Evolutionary conservation across 2,797 vertebrate species (phyloP).

Genomic region (Labroides dimidiatus): DNA sequence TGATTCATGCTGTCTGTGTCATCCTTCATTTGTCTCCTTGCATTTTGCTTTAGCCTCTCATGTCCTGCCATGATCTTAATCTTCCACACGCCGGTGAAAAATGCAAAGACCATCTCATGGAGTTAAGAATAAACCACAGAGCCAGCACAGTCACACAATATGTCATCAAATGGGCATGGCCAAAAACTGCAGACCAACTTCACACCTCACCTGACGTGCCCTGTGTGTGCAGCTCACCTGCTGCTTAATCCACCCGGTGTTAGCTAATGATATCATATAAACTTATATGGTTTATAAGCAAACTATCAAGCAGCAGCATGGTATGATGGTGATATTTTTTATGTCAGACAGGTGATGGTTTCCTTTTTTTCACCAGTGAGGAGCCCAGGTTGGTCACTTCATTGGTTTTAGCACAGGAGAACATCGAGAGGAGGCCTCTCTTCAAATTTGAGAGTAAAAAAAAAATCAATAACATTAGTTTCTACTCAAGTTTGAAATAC

Average conservation of each 20-base stretch:
- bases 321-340: background rate
- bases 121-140: constrained; percentile 37
- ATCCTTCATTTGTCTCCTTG: constrained; percentile 70
- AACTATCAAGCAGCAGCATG: background rate
- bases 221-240: too few relatives aligned
- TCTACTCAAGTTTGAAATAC: background rate
- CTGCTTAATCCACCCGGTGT: background rate
- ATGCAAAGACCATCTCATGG: constrained; percentile 62
- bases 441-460: too few relatives aligned
- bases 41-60: constrained; percentile 69
- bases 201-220: background rate
- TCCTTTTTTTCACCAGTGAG: too few relatives aligned
- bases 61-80: constrained; percentile 59
- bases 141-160: constrained; percentile 35
- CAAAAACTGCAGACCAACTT: background rate
- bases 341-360: too few relatives aligned
- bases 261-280: too few relatives aligned
- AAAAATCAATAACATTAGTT: background rate
- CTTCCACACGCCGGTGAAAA: constrained; percentile 37
- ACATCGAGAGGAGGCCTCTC: background rate
- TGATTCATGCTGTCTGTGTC: constrained; percentile 74
- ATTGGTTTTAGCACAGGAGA: background rate
- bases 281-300: background rate
- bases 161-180: constrained; percentile 55
- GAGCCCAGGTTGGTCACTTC: background rate